These are phyloP conservation scores for Laodelphax striatellus DNA, from an alignment of 1,140 invertebrate species.

Conservation along the genomic window DNA sequence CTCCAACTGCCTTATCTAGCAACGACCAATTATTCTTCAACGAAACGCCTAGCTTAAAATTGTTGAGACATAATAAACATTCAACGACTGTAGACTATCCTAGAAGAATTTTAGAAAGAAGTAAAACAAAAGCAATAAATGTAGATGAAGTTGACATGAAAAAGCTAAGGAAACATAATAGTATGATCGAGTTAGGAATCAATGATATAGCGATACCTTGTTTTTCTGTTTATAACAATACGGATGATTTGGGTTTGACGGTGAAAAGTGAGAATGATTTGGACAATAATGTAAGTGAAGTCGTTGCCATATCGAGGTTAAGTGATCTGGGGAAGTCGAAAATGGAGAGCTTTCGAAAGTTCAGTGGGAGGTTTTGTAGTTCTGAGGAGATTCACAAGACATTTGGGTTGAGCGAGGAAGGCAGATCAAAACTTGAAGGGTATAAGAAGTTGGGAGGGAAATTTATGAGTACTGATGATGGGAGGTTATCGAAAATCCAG, in stretches of 20 bases:
- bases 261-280: not conserved
- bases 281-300: not conserved
- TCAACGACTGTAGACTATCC: too few relatives aligned
- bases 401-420: conserved; percentile 11
- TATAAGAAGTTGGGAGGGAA: not conserved
- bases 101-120: conserved; percentile 7
- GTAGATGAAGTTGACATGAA: conserved; percentile 23
- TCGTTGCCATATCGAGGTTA: not conserved
- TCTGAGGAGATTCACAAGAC: conserved; percentile 19
- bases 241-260: not conserved
- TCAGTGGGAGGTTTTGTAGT: conserved; percentile 15
- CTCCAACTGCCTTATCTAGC: not conserved
- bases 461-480: not conserved
- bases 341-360: conserved; percentile 3
- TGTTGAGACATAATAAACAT: too few relatives aligned
- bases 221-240: not conserved
- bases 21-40: too few relatives aligned
- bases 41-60: too few relatives aligned
- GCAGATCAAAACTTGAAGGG: too few relatives aligned
- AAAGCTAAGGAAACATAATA: conserved; percentile 18
- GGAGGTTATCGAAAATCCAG: too few relatives aligned
- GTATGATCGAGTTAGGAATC: conserved; percentile 19
- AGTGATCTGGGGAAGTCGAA: not conserved
- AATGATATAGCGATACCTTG: not conserved
- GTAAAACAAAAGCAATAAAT: conserved; percentile 20